A percentile compares a stretch with the other conserved stretches of the same genome.
Conservation (phyloP, 2,113 vertebrate species). For the Danio rerio region GRCz12tu NC_133180.1:67792501-67793000, state of each 20-base stretch:
- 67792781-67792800: slow-evolving; percentile 79
- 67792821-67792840: slow-evolving; percentile 93
- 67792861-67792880: slow-evolving; percentile 94
- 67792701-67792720: background rate
- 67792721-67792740: background rate
- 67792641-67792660: slow-evolving; percentile 94
- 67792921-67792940: background rate
- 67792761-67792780: background rate
- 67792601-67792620: slow-evolving; percentile 95
- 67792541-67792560: slow-evolving; percentile 75
- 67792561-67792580: slow-evolving; percentile 97
- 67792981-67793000: too few relatives aligned
- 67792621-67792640: slow-evolving; percentile 91
- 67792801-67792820: slow-evolving; percentile 93
- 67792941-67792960: background rate
- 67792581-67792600: slow-evolving; percentile 92
- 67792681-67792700: too few relatives aligned
- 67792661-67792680: slow-evolving; percentile 81
- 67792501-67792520: too few relatives aligned
- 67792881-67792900: slow-evolving; percentile 94
- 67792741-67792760: background rate
- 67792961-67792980: too few relatives aligned
- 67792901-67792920: background rate
- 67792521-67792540: too few relatives aligned
- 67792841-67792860: slow-evolving; percentile 91